Evolutionary conservation across 35 echinoderm and acorn worm species (phyloP), one percentile per base, ranked within the genome.

Genomic region (Apostichopus californicus): DNA sequence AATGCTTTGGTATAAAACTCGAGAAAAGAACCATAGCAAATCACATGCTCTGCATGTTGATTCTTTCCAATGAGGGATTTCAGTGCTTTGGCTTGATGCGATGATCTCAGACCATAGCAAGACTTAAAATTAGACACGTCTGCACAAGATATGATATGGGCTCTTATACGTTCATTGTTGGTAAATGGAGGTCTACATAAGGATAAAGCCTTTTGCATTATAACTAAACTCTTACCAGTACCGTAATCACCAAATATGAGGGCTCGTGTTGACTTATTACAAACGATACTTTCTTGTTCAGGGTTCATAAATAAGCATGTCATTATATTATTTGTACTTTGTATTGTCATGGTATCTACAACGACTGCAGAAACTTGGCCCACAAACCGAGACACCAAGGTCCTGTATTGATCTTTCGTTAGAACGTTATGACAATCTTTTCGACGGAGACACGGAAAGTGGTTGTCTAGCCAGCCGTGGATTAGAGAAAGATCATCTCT

Each of bases 181-280:
- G 9, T 78, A 12, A 22, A 24, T 78, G 0, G 77, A 22, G 34
- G 8, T 11, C 10, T 8, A 46, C 20, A 5, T 78, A 78, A 8
- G 7, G 34, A 24, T 52, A 82, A 13, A 10, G 22, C 80, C n/a
- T 82, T 82, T 15, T 34, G 34, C 5, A 8, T 57, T 55, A 82
- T 0, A 53, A 82, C 46, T 15, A 82, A 24, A 55, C 9, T 82
- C 18, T 82, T 82, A 18, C 80, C 80, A 52, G 80, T 55, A 15
- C 80, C 80, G 18, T 82, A 82, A 57, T 82, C 80, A 8, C 80
- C 80, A 82, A 82, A 82, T 55, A 82, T 53, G 23, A 82, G 9
- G 8, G 80, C 2, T 14, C 55, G 25, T 46, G 8, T 82, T 14
- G 26, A 6, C 18, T 57, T 26, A 18, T 56, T 82, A 57, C 55